Evolutionary conservation across 2,797 vertebrate genomes (phyloP), one percentile per base, ranked within the genome.

Genomic region (Hippoglossus hippoglossus): DNA sequence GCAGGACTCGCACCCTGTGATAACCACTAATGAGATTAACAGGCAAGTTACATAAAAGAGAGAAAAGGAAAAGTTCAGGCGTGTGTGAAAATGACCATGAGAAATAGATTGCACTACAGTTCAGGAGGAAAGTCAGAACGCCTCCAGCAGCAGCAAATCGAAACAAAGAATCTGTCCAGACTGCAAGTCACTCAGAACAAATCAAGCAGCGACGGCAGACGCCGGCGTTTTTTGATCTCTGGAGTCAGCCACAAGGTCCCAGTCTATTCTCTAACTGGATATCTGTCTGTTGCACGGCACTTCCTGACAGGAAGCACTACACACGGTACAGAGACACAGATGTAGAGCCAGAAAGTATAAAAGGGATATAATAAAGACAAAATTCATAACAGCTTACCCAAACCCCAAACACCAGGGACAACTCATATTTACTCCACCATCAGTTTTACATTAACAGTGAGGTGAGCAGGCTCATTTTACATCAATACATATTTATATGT

Each of bases 211-310:
- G 13, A 74, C 4, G 1, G 68, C 71, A 82, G 80, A 85, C 16
- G 41, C 63, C 15, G 7, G 67, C 49, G 51, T 44, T 74, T 75
- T 49, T 82, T 80, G 58, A 87, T 77, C 67, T 86, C 66, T 75
- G 68, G 53, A 76, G 70, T 67, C 52, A 1, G 58, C 63, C 71
- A 75, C 67, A 73, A 74, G 64, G 39, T 76, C 73, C 54, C 16
- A 75, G 74, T 72, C 63, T 75, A 77, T 72, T 73, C 59, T 74
- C 55, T 68, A 13, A 83, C 28, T 82, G 70, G 68, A 80, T 81
- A 73, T 76, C 52, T 78, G 75, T 67, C 65, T 69, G 55, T 56
- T 9, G 31, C 41, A 50, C n/a, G 6, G 65, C 59, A 70, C 63
- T 73, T 84, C 67, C 56, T 71, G 67, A 72, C 53, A 77, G 62